A percentile compares a stretch with the other conserved stretches of the same genome.
phyloP scores from a whole-genome alignment of 2,888 invertebrate genomes.

The Phyllotreta cruciferae region DNA sequence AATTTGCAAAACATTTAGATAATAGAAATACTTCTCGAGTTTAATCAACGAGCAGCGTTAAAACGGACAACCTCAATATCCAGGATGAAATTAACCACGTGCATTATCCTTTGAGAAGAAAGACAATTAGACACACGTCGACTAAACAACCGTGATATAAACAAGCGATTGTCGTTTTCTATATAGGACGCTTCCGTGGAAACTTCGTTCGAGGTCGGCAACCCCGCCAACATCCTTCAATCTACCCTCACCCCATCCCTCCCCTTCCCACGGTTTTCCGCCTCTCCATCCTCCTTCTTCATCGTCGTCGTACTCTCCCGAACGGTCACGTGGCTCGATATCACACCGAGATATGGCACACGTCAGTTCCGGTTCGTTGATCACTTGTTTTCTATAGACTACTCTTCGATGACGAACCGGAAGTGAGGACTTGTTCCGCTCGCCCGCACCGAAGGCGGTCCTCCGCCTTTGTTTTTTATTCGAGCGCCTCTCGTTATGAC shows the following conservation, averaged over 20 bases:
- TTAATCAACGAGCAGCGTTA: conserved; percentile 1
- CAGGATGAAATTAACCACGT: conserved; percentile 6
- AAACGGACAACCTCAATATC: not conserved
- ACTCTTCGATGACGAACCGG: conserved; percentile 37
- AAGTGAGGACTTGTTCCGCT: conserved; percentile 41
- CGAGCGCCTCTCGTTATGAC: conserved; percentile 14
- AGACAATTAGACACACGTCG: conserved; percentile 17
- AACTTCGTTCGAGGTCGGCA: conserved; percentile 20
- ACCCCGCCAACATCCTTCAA: conserved; percentile 22
- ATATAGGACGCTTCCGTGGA: conserved; percentile 16
- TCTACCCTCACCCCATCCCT: conserved; percentile 5
- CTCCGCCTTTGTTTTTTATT: conserved; percentile 10
- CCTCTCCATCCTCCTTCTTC: conserved; percentile 5
- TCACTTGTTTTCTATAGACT: conserved; percentile 37
- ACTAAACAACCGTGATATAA: conserved; percentile 13
- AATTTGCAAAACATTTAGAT: not conserved
- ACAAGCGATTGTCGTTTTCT: conserved; percentile 21
- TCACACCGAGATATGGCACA: conserved; percentile 48
- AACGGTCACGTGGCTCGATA: conserved; percentile 46
- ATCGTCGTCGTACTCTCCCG: conserved; percentile 38
- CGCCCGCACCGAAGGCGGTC: conserved; percentile 36
- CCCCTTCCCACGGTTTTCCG: not conserved
- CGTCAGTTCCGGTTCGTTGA: conserved; percentile 49
- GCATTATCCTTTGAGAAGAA: not conserved
- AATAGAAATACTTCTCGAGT: not conserved